These are phyloP conservation scores for Charaxes varanes DNA, from an alignment of 1,140 invertebrate genomes.

Conservation along the genomic window DNA sequence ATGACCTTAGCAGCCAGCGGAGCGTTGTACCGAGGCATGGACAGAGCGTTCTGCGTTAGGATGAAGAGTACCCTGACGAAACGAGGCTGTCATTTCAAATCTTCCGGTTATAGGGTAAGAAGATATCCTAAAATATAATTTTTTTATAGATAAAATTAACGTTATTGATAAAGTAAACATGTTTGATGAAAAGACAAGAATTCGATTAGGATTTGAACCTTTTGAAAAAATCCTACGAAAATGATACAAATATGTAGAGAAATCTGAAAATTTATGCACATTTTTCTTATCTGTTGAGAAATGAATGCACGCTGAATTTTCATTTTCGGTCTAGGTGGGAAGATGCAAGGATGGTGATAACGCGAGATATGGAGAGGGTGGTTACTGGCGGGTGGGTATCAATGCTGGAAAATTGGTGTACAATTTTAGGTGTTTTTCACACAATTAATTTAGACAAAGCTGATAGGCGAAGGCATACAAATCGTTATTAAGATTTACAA, in stretches of 20 bases:
- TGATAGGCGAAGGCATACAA: not conserved
- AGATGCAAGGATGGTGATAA: constrained; percentile 53
- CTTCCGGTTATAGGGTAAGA: constrained; percentile 96
- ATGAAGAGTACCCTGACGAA: constrained; percentile 99
- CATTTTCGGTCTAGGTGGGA: constrained; percentile 71
- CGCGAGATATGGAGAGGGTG: constrained; percentile 49
- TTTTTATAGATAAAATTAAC: not conserved
- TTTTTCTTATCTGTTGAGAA: constrained; percentile 58
- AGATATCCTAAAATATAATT: not conserved
- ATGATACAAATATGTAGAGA: not conserved
- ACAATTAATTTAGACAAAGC: not conserved
- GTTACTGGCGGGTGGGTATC: constrained; percentile 70
- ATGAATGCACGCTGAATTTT: constrained; percentile 66
- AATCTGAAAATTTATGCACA: constrained; percentile 56
- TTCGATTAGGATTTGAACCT: too few species aligned
- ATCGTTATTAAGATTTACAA: too few species aligned
- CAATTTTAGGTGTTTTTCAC: not conserved
- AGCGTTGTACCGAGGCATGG: constrained; percentile 86
- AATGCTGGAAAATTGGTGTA: constrained; percentile 11
- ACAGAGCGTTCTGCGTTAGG: constrained; percentile 94
- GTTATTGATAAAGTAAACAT: too few species aligned
- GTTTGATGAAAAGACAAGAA: too few species aligned
- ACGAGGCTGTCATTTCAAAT: constrained; percentile 97
- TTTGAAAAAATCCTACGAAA: too few species aligned
- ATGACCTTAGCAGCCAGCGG: constrained; percentile 87